Base-by-base conservation (phyloP, 2,797 vertebrate genomes). In the Oreonectes daqikongensis region DNA sequence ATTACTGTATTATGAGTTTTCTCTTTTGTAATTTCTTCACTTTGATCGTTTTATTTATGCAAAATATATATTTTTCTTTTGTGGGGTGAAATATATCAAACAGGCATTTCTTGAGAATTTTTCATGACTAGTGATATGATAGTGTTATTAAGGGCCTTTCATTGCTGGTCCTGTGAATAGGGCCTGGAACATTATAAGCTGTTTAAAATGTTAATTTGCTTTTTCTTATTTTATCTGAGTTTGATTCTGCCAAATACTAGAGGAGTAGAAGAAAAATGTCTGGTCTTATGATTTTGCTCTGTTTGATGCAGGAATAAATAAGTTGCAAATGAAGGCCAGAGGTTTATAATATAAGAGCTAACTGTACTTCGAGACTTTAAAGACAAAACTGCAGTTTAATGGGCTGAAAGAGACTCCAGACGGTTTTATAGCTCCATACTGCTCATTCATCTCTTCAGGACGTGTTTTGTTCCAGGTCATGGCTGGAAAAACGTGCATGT, bases 241-340 rank as follows among this genome's bases (percentile, higher is more conserved):
- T 77, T 68, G 22, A 67, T 69, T 69, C 66, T 73, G 76, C 57
- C 75, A 78, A 78, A 74, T 66, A 38, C 69, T 40, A 4, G 10
- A 69, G 53, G 53, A 24, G 59, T 35, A 50, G 17, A 1, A 35
- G 42, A 48, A 72, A 22, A 17, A 57, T 50, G 15, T 10, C 42
- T 76, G 74, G 74, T 76, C 55, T 69, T 60, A 61, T 76, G 74
- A 69, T 59, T 69, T 76, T 76, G 65, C 42, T 35, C 18, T 9
- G 2, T 12, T 55, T 6, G 4, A 26, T 55, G 67, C 63, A 24
- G 55, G 26, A 60, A 53, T 48, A 38, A 35, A 63, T 26, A 53
- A 65, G 42, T 28, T 48, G 72, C 68, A 40, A 77, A 52, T 77
- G 60, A 77, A 72, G 75, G 64, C 30, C 26, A 12, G 53, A 38